These are phyloP conservation scores for Trichacis sp. DNA, from an alignment of 2,888 invertebrate species.

Conservation along the genomic window DNA sequence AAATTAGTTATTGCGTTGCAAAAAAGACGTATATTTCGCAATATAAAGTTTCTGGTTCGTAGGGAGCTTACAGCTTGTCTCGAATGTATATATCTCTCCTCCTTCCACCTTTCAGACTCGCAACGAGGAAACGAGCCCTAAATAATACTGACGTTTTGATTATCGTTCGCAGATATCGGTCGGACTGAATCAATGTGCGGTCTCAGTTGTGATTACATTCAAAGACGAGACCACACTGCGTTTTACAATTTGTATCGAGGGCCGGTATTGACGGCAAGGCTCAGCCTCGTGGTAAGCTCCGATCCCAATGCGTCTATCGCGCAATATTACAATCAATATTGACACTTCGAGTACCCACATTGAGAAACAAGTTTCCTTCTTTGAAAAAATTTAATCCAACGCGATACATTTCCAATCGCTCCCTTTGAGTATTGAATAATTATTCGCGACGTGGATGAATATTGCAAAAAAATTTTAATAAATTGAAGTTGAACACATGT, in stretches of 20 bases:
- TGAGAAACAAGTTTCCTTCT: background rate
- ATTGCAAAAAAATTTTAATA: too few species aligned
- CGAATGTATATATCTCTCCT: too few species aligned
- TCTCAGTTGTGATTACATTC: constrained; percentile 28
- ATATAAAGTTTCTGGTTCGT: background rate
- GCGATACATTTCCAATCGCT: too few species aligned
- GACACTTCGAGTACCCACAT: background rate
- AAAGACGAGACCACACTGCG: constrained; percentile 21
- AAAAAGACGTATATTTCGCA: background rate
- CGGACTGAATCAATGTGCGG: constrained; percentile 27
- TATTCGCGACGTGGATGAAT: too few species aligned
- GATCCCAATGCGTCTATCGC: constrained; percentile 40
- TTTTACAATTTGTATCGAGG: constrained; percentile 46
- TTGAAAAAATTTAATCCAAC: background rate
- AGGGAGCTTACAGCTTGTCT: background rate
- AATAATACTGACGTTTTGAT: constrained; percentile 35
- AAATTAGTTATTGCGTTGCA: too few species aligned
- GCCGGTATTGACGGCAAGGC: constrained; percentile 58
- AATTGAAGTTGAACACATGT: too few species aligned
- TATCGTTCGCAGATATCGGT: constrained; percentile 24
- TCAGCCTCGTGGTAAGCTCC: constrained; percentile 55
- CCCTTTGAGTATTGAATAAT: too few species aligned
- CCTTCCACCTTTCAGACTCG: constrained; percentile 1
- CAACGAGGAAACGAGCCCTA: constrained; percentile 9
- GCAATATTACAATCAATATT: constrained; percentile 54